Conservation (phyloP, 2,113 vertebrate genomes). For the Entomyzon cyanotis region DNA sequence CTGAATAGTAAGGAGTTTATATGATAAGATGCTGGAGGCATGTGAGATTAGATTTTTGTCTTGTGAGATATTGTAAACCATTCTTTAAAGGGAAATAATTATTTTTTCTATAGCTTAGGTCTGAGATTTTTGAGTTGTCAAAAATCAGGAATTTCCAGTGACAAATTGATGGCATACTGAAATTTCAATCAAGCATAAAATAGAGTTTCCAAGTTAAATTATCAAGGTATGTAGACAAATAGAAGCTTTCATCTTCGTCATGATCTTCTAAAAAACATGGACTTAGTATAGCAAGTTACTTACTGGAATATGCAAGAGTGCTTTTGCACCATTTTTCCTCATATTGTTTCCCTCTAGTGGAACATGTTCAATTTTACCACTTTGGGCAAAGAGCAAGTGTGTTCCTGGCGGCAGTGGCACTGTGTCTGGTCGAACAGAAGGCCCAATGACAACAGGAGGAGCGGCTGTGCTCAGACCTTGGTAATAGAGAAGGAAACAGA, state of each 20-base stretch:
- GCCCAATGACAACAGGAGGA: constrained; percentile 72
- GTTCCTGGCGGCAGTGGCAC: constrained; percentile 84
- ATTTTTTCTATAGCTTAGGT: background rate
- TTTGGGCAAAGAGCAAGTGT: constrained; percentile 88
- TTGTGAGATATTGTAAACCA: background rate
- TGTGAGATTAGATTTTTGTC: background rate
- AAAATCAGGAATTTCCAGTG: background rate
- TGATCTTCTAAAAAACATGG: background rate
- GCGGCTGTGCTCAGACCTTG: constrained; percentile 80
- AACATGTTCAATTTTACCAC: constrained; percentile 87
- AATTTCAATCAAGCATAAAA: background rate
- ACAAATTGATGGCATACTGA: background rate
- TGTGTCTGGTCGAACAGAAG: constrained; percentile 79
- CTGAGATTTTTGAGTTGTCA: background rate
- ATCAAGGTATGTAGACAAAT: background rate
- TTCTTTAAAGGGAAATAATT: background rate
- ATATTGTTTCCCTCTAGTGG: constrained; percentile 83
- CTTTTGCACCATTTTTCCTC: constrained; percentile 82
- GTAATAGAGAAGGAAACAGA: constrained; percentile 14
- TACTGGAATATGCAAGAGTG: constrained; percentile 86
- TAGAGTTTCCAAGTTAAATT: background rate
- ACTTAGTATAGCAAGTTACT: constrained; percentile 42
- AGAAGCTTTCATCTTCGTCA: background rate
- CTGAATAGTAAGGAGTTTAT: background rate
- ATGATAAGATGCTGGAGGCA: background rate